A percentile compares a stretch with the other conserved stretches of the same genome.
phyloP scores from a whole-genome alignment of 2,888 invertebrate genomes.

The Dione vanillae region DNA sequence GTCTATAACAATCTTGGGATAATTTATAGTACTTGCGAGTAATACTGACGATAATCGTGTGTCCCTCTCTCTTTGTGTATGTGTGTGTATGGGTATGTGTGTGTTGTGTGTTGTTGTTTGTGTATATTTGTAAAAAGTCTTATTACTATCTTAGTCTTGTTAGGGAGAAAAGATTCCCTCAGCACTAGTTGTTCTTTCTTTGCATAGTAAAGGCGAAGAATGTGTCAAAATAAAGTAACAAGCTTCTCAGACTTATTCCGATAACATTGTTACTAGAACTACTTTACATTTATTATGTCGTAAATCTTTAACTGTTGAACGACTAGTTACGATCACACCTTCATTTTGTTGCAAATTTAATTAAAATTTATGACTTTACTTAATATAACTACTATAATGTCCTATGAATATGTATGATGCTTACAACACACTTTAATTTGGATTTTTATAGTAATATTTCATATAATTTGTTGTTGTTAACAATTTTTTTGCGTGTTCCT shows the following conservation, averaged over 20 bases:
- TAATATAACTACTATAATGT: conserved; percentile 2
- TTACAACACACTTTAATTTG: background rate
- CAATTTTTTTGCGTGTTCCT: background rate
- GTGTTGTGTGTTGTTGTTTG: no score
- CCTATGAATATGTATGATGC: conserved; percentile 10
- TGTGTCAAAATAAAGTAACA: background rate
- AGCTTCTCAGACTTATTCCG: background rate
- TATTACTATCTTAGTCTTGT: no score
- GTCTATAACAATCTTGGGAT: no score
- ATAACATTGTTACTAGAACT: conserved; percentile 24
- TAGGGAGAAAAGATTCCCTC: no score
- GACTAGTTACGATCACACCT: conserved; percentile 26
- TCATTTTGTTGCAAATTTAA: conserved; percentile 27
- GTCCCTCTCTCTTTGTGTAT: no score
- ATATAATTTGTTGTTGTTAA: background rate
- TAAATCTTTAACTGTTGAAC: conserved; percentile 20
- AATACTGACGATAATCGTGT: no score
- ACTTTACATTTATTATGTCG: conserved; percentile 22
- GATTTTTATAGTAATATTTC: background rate
- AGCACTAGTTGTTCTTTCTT: no score
- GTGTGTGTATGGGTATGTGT: no score
- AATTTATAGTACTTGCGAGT: no score
- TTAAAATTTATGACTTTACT: conserved; percentile 23
- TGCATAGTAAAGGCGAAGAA: background rate
- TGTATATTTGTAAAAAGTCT: no score